Evolutionary conservation across 2,113 vertebrate species (phyloP), one percentile per base, ranked within the genome.

Genomic region (Sisor rabdophorus): DNA sequence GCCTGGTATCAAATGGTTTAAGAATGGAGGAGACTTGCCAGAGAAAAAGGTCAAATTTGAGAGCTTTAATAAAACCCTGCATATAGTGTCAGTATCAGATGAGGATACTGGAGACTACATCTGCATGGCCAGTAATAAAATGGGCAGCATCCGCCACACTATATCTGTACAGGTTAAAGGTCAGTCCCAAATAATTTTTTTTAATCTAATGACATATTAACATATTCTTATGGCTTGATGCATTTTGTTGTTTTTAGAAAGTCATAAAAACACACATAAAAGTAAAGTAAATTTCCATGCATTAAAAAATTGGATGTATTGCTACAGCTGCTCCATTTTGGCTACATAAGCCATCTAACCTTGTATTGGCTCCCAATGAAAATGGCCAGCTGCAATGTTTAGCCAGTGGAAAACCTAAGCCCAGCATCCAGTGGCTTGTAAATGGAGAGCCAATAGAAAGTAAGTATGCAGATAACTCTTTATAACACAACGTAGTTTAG

Each of bases 91-190:
- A 0, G 93, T 99, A 71, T 99, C 97, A 0, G 96, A 98, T 86
- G 97, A 98, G 77, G 96, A 99, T 36, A 93, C 93, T 0, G 97
- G 97, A 54, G 95, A 95, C 20, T 99, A 98, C 61, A 93, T 94
- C 77, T 99, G 97, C 90, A 92, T 98, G 91, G 96, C 96, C 1
- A 96, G 93, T 40, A 99, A 95, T 89, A 95, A 94, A 80, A 91
- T 97, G 81, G 97, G 96, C 86, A 96, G 92, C 86, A 95, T 93
- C 80, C 93, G 93, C 55, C 97, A 98, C 90, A 93, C 94, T 67
- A 95, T 98, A 91, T 92, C 89, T 76, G 96, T 99, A 81, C 94
- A 95, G 89, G 95, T 98, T 81, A 98, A 98, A 95, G 96, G 97
- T 99, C 88, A 91, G 94, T 86, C 80, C 86, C n/a, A 11, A 11